Percentiles rank a stretch among this genome's conserved stretches.
Conservation (phyloP, 2,113 vertebrate species). For the Brienomyrus brachyistius region DNA sequence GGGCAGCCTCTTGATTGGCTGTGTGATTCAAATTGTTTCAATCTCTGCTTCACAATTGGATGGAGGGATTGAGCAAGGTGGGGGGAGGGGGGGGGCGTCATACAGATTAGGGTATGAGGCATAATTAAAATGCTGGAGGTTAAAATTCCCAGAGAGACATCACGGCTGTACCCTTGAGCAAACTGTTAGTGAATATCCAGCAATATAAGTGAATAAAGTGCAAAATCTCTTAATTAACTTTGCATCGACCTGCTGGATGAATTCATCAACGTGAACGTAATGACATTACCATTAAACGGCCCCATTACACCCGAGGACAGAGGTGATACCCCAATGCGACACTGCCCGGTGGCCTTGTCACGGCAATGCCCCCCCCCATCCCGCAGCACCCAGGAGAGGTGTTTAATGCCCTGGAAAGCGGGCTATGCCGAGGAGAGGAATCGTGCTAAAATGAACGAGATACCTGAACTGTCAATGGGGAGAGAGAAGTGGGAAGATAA, state of each 20-base stretch:
- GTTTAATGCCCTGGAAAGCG: neutral
- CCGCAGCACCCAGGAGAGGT: neutral
- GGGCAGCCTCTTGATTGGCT: neutral
- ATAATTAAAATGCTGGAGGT: neutral
- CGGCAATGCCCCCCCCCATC: neutral
- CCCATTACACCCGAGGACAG: neutral
- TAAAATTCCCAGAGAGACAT: neutral
- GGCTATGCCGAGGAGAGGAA: neutral
- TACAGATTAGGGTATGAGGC: neutral
- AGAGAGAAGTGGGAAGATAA: neutral
- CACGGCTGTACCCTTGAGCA: neutral
- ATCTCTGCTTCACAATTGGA: neutral
- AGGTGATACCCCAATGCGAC: neutral
- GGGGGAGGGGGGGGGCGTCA: neutral
- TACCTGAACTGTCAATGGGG: neutral
- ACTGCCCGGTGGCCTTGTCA: neutral
- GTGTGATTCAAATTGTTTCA: neutral
- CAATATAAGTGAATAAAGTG: neutral
- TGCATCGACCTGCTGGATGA: neutral
- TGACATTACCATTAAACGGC: neutral
- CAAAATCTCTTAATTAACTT: neutral
- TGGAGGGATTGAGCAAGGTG: neutral
- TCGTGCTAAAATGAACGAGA: neutral
- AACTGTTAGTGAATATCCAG: neutral
- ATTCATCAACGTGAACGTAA: neutral